Base-by-base conservation (phyloP, 1,140 invertebrate genomes). In the Adelges cooleyi region DNA sequence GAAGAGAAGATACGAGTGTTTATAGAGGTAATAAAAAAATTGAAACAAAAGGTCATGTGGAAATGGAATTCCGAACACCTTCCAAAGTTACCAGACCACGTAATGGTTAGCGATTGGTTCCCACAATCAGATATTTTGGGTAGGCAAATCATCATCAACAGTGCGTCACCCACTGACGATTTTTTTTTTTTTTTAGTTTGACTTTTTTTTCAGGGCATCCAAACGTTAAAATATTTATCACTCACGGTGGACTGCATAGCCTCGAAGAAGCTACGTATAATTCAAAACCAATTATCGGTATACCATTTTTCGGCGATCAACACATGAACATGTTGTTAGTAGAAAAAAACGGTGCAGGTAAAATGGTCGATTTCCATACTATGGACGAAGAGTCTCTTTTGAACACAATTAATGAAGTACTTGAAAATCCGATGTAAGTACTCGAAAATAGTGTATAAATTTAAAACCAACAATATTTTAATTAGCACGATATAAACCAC, bases 201-300 rank as follows among this genome's bases (percentile, higher is more conserved):
- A 33, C 29, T 11, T 6, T 33, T 33, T n/a, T 33, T 33, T 6
- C 44, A 66, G 67, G 18, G 25, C 72, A 74, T 62, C 69, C 69
- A 33, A 71, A 72, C 42, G 40, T 68, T 3, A 68, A 67, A 50
- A 18, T 80, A 0, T 86, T 89, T 67, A 81, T 89, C 27, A 84
- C 84, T 1, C 85, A 88, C 69, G 85, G 84, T 15, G 87, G 86
- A 17, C 72, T 83, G 20, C 75, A 84, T 17, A 86, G 86, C 65
- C 77, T 83, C 9, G 81, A 83, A 66, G 87, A 89, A 74, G 80
- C 84, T 2, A 74, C 87, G 17, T 83, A 84, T 73, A 80, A 83
- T 68, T 81, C 81, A 71, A 80, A 84, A 15, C 86, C 86, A 1
- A 75, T 87, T 1, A 73, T 88, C 22, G 84, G 81, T 2, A 77